Base-by-base conservation (phyloP, 2,888 invertebrate genomes). In the Plagodis dolabraria region DNA sequence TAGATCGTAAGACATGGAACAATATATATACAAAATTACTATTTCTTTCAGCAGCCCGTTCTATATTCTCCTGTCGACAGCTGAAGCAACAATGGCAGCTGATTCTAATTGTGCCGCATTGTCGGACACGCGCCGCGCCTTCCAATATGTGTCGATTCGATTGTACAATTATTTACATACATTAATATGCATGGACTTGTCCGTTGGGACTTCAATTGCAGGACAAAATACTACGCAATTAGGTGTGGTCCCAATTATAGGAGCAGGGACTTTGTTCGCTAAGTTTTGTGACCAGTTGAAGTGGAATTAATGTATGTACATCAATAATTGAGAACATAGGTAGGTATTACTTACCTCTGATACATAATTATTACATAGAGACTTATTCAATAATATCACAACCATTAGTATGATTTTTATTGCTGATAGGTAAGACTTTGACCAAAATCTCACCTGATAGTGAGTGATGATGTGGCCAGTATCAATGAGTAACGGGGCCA, bases 31-130 rank as follows among this genome's bases (percentile, higher is more conserved):
- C 4, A 22, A 22, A 22, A 22, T 22, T 22, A 22, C 22, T 0
- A 43, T 60, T 60, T 60, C 60, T 60, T 60, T 55, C 55, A 38
- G 22, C 5, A 7, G 10, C 34, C 6, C 51, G 22, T 38, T 65
- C 52, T 60, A 48, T 57, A 64, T 60, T 53, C 56, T 58, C 49
- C 58, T 36, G 62, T 54, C 40, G 64, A 58, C 38, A 35, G 38
- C 42, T 57, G 53, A 7, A 7, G 40, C 58, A 57, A 83, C 82
- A 85, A 86, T 86, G 70, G 78, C 36, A 49, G 68, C 69, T 86
- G 85, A 86, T 86, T 86, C 80, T 81, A 85, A 87, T 86, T 82
- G 82, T 55, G 62, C 50, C 55, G 66, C 75, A 85, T 85, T 85
- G 83, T 86, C 59, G 8, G 36, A 66, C 59, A 65, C 71, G 67